phyloP scores from a whole-genome alignment of 2,888 invertebrate genomes.

The Leucoptera coffeella region DNA sequence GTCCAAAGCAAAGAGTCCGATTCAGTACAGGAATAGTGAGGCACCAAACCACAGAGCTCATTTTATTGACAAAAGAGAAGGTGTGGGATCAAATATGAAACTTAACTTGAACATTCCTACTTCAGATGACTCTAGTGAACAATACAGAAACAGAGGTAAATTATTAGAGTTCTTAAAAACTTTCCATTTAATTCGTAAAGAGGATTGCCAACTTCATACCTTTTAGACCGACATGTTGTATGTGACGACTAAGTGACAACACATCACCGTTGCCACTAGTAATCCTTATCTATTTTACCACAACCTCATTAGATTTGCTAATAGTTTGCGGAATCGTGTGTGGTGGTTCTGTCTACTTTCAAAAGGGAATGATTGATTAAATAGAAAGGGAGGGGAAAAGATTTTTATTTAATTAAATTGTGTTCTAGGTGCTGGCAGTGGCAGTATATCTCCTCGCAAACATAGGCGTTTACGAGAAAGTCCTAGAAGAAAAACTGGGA shows the following conservation, averaged over 20 bases:
- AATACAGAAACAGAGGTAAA: slow-evolving; percentile 40
- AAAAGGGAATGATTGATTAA: too few species aligned
- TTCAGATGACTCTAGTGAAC: slow-evolving; percentile 57
- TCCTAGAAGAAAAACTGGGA: slow-evolving; percentile 58
- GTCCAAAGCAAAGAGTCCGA: slow-evolving; percentile 39
- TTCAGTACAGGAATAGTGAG: slow-evolving; percentile 27
- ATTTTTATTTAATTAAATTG: not conserved
- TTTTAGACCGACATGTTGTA: too few species aligned
- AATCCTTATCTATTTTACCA: too few species aligned
- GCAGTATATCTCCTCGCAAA: slow-evolving; percentile 53
- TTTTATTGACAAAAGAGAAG: slow-evolving; percentile 51
- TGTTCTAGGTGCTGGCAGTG: slow-evolving; percentile 22
- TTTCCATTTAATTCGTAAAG: too few species aligned
- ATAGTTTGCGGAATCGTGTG: too few species aligned
- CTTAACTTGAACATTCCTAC: slow-evolving; percentile 52
- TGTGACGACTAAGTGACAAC: too few species aligned
- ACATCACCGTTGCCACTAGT: too few species aligned
- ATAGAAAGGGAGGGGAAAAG: not conserved
- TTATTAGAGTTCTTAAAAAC: too few species aligned
- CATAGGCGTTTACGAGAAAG: slow-evolving; percentile 59
- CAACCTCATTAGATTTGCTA: too few species aligned
- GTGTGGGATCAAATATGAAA: slow-evolving; percentile 41
- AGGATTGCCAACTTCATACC: too few species aligned
- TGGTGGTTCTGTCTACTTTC: too few species aligned
- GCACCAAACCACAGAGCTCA: slow-evolving; percentile 30